A percentile compares a stretch with the other conserved stretches of the same genome.
Evolutionary conservation across 2,797 vertebrate genomes (phyloP).

Genomic region (Phoebastria nigripes): DNA sequence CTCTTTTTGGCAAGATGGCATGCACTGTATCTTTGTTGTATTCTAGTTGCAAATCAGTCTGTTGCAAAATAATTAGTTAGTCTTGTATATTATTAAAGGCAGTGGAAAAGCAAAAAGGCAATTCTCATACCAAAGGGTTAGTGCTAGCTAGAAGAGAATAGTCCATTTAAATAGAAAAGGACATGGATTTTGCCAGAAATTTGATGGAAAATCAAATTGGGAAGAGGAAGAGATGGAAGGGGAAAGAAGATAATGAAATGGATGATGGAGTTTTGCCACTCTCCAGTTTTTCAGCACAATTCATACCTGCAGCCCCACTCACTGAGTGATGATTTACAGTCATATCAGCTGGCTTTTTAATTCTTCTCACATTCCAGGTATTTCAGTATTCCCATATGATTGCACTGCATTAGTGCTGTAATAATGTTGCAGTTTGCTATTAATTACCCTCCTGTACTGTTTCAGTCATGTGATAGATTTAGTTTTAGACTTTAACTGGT

Average conservation of each 20-base stretch:
- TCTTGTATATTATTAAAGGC: neutral
- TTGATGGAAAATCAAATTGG: neutral
- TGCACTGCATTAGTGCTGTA: neutral
- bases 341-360: neutral
- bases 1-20: neutral
- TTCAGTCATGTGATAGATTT: neutral
- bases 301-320: slow-evolving; percentile 20
- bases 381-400: slow-evolving; percentile 6
- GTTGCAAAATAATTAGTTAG: neutral
- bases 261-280: neutral
- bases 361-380: neutral
- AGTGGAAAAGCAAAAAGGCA: neutral
- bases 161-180: neutral
- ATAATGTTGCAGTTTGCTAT: neutral
- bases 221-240: neutral
- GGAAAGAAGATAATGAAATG: neutral
- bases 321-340: neutral
- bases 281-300: neutral
- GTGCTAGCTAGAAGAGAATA: neutral
- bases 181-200: neutral
- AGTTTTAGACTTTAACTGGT: neutral
- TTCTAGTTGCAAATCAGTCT: neutral
- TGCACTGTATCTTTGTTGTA: neutral
- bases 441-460: neutral
- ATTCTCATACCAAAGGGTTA: neutral